A percentile compares a stretch with the other conserved stretches of the same genome.
phyloP scores from a whole-genome alignment of 2,113 vertebrate species.

The Caretta caretta region DNA sequence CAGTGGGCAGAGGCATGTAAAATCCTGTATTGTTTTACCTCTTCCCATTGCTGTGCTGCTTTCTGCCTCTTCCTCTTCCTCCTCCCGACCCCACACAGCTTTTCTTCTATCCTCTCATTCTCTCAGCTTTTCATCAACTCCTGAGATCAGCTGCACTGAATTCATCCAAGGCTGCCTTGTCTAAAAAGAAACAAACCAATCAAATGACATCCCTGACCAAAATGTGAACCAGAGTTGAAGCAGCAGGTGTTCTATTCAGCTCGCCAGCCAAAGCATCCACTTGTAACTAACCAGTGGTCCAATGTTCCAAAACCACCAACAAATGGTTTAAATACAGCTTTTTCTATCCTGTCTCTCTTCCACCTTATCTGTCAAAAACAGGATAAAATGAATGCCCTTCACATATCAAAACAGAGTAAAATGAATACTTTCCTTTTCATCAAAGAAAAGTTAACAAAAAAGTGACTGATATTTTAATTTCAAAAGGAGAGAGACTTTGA shows the following conservation, averaged over 20 bases:
- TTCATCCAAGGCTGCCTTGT: neutral
- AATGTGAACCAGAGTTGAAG: neutral
- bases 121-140: neutral
- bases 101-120: no score
- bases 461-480: neutral
- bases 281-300: neutral
- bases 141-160: neutral
- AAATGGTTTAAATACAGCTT: no score
- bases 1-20: neutral
- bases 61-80: no score
- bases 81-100: rapidly evolving
- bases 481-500: neutral
- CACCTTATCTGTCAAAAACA: neutral
- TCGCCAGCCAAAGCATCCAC: neutral
- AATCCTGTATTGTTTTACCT: neutral
- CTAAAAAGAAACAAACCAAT: neutral
- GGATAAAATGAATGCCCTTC: neutral
- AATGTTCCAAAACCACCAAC: neutral
- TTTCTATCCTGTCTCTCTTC: neutral
- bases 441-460: neutral
- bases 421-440: neutral
- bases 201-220: neutral
- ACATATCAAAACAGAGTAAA: neutral
- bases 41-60: neutral
- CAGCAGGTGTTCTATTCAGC: neutral